Evolutionary conservation across 2,888 invertebrate species (phyloP), one percentile per base, ranked within the genome.

Genomic region (Drosophila testacea): DNA sequence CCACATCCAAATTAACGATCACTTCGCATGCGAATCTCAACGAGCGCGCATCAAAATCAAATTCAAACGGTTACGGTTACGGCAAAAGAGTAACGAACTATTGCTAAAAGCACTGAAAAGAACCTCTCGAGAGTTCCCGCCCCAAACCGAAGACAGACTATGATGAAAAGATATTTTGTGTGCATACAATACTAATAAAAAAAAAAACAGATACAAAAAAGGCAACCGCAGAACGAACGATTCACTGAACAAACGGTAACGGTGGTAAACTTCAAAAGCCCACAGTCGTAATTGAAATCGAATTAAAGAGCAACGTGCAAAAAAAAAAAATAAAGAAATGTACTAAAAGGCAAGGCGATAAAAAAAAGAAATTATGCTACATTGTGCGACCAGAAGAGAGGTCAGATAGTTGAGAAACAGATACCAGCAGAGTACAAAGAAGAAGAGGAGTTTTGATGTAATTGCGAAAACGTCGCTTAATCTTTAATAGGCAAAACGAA

Each of bases 311-410:
- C 70, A 69, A 87, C 80, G 73, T 83, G 78, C 88, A 72, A 70
- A 79, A 87, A 72, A 51, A 47, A 54, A 62, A 63, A n/a, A 27
- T 44, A 64, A 55, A 46, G 30, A 59, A 69, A 57, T 32, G 36
- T 39, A 38, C 52, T 56, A 67, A 52, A 73, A 80, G 63, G 56
- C 69, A 66, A 48, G 73, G 79, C 88, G 76, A 87, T 84, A 84
- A 83, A 86, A 83, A 86, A 86, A 84, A 84, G 83, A 85, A 87
- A 89, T 85, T 89, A 89, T 89, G 88, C 82, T 77, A 74, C 73
- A 89, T 89, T 89, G 89, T 85, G 78, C 73, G 73, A 22, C 1
- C 22, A 22, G 22, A 22, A 22, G 22, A 84, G 77, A 84, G 89
- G 78, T 78, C 79, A 79, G 54, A 56, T 27, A 50, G 71, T 11